Base-by-base conservation (phyloP, 1,140 invertebrate species). In the Cydia amplana region DNA sequence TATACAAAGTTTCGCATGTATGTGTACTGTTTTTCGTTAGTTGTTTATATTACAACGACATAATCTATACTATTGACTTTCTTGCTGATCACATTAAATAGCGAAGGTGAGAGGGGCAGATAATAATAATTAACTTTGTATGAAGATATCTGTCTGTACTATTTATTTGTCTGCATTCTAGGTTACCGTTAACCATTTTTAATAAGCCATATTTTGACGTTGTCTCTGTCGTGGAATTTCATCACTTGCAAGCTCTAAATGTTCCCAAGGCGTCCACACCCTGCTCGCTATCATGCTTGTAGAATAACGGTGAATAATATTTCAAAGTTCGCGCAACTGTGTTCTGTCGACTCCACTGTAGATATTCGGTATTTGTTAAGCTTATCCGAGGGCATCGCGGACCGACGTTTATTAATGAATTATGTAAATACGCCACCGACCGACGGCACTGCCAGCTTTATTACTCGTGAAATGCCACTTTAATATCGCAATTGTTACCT, bases 381-480 rank as follows among this genome's bases (percentile, higher is more conserved):
- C 81, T 83, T 87, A 87, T 87, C 83, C 75, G 82, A 83, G 79
- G 83, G 80, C 83, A 89, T 85, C 86, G 80, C 78, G 78, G 74
- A 72, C 72, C 78, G 87, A 85, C 86, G 81, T 84, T 82, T 89
- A 89, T 84, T 84, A 87, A 89, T 87, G 85, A 87, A 86, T 85
- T 87, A 89, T 89, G 87, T 81, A 87, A 89, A 89, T 89, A 76
- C 74, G 73, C 40, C 40, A 74, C 75, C 80, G 77, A 82, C 78
- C 73, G 46, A 74, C 75, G 77, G 75, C 74, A 76, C 78, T 79
- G 73, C 77, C 75, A 72, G 81, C 80, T 83, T 83, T 82, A 85
- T 85, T 82, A 81, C 80, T 78, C 77, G 82, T 79, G 75, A 81
- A 83, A 85, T 78, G 70, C 75, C 73, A 64, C 75, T 79, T 83